Evolutionary conservation across 2,888 invertebrate species (phyloP), one percentile per base, ranked within the genome.

Genomic region (Scaptomyza caliginosa): DNA sequence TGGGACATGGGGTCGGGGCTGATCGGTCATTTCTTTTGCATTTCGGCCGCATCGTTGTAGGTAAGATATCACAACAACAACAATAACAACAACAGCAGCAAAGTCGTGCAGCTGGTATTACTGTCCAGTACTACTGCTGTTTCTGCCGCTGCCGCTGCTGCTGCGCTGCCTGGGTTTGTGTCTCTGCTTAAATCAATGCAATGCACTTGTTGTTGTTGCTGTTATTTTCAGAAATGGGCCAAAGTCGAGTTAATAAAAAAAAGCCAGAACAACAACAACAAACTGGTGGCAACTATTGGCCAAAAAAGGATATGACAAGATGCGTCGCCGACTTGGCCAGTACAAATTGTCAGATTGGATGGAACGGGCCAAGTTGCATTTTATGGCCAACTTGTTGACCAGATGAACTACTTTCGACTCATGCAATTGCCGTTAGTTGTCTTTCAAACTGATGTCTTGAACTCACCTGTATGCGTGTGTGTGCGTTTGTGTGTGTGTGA

Each of bases 321-420:
- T 57, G 69, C 50, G 50, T 58, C 49, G 65, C 24, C n/a, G 43
- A 54, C 58, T 68, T 68, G 51, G 57, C 65, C 59, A 6, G 54
- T 52, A 74, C 71, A 74, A 74, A 74, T 76, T 75, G 76, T 67
- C 72, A 76, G 49, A 56, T 67, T 40, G 62, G 19, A 50, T 62
- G 51, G 67, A 64, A 59, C 65, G 55, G 65, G 38, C 64, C 51
- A 69, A 56, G 49, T 60, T 69, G 56, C 59, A 50, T 56, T 72
- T 78, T 80, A 82, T 86, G 79, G 86, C 46, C 69, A 69, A 48
- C 73, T 71, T 65, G 74, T 71, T 81, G 81, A 81, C 81, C 81
- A 81, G 77, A 65, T 86, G 81, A 81, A 86, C 81, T 81, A 81
- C 81, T 81, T 81, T 81, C 81, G 46, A 74, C 58, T 56, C 45